These are phyloP conservation scores for Cryptotermes secundus DNA, from an alignment of 1,140 invertebrate species.

Conservation along the genomic window DNA sequence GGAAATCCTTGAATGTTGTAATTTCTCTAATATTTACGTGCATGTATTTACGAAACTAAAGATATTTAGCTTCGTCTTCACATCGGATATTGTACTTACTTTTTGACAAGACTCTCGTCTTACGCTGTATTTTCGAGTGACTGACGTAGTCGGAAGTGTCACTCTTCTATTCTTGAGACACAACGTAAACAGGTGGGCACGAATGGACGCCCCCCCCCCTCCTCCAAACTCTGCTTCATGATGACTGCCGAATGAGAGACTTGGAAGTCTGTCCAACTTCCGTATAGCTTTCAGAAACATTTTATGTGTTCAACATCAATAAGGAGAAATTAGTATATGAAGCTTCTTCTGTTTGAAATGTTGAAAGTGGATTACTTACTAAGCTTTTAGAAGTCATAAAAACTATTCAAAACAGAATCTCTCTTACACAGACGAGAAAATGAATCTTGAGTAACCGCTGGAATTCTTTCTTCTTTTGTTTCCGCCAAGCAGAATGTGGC, in stretches of 20 bases:
- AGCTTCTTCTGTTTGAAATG: neutral
- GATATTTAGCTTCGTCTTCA: too few relatives aligned
- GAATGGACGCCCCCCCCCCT: neutral
- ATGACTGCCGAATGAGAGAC: neutral
- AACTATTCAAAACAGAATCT: neutral
- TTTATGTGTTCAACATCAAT: neutral
- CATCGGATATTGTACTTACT: too few relatives aligned
- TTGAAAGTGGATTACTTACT: neutral
- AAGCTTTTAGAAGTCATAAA: neutral
- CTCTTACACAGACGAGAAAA: neutral
- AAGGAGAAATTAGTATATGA: neutral
- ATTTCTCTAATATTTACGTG: too few relatives aligned
- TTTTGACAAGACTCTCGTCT: too few relatives aligned
- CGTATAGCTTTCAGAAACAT: neutral
- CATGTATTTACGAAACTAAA: too few relatives aligned
- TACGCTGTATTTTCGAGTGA: too few relatives aligned
- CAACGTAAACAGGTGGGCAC: neutral
- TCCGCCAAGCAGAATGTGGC: neutral
- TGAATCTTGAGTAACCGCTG: neutral
- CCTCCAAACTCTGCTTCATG: too few relatives aligned
- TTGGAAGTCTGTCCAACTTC: neutral
- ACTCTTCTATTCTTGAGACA: neutral
- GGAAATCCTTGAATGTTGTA: too few relatives aligned
- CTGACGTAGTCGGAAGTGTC: neutral
- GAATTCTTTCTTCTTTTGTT: conserved; percentile 1